Evolutionary conservation across 2,888 invertebrate species (phyloP).

Genomic region (Drosophila sordidapex): DNA sequence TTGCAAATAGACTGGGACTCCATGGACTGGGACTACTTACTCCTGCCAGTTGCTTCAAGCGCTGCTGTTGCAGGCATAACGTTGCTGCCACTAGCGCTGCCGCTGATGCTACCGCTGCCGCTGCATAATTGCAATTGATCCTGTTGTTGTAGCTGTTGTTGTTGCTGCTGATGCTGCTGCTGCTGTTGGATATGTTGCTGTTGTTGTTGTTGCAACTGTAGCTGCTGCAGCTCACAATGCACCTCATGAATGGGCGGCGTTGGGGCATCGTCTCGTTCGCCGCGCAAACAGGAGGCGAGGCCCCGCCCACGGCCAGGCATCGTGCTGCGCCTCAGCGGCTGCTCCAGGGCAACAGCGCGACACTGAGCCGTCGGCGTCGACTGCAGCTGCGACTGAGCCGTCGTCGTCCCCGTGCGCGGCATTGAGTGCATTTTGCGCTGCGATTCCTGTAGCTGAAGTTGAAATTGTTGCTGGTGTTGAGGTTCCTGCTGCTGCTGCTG

Average conservation of each 20-base stretch:
- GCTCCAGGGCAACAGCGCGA: conserved; percentile 55
- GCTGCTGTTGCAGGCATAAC: conserved; percentile 37
- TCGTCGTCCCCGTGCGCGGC: conserved; percentile 56
- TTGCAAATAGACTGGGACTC: background rate
- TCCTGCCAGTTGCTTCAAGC: conserved; percentile 77
- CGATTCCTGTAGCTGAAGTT: conserved; percentile 24
- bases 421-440: conserved; percentile 69
- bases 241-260: conserved; percentile 73
- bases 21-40: conserved; percentile 44
- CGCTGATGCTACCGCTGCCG: conserved; percentile 29
- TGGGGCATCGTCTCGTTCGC: conserved; percentile 84
- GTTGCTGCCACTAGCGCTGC: conserved; percentile 37
- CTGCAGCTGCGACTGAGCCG: conserved; percentile 20
- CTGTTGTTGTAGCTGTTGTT: conserved; percentile 51
- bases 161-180: conserved; percentile 51
- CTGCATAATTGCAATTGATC: conserved; percentile 51
- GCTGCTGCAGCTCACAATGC: conserved; percentile 62
- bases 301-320: conserved; percentile 83
- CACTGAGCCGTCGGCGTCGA: conserved; percentile 38
- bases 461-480: conserved; percentile 35
- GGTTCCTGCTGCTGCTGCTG: conserved; percentile 27
- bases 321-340: conserved; percentile 81
- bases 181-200: conserved; percentile 41
- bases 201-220: conserved; percentile 74
- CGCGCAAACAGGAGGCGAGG: conserved; percentile 84